A percentile compares a stretch with the other conserved stretches of the same genome.
These are phyloP conservation scores for Uloborus plumipes DNA, from an alignment of 2,888 invertebrate genomes.

Conservation along the genomic window DNA sequence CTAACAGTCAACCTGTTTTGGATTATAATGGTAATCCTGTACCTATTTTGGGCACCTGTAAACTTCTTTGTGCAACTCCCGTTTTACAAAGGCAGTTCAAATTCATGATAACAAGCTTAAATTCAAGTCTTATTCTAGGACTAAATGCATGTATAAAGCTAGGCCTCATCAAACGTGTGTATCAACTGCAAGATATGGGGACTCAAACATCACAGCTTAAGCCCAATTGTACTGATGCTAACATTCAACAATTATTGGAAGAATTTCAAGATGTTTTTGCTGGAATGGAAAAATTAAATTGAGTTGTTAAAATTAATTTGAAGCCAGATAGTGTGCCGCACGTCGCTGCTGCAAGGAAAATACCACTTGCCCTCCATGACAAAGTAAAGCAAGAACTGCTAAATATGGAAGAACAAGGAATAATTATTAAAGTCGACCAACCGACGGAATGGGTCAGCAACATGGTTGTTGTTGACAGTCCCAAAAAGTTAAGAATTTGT, in stretches of 20 bases:
- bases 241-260: neutral
- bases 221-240: neutral
- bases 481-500: too few relatives aligned
- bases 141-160: neutral
- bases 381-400: slow-evolving; percentile 27
- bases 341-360: slow-evolving; percentile 4
- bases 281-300: slow-evolving; percentile 16
- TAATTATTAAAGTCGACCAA: too few relatives aligned
- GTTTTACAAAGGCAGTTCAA: neutral
- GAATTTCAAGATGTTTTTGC: slow-evolving; percentile 7
- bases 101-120: slow-evolving; percentile 4
- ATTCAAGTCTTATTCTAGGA: neutral
- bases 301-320: slow-evolving; percentile 12
- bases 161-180: neutral
- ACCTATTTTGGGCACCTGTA: slow-evolving; percentile 1
- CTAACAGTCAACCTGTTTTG: neutral
- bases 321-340: slow-evolving; percentile 1
- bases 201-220: neutral
- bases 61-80: neutral
- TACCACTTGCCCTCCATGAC: slow-evolving; percentile 14
- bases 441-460: too few relatives aligned
- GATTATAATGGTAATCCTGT: neutral
- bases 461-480: too few relatives aligned
- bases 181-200: neutral
- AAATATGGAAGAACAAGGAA: slow-evolving; percentile 16